Conservation (phyloP, 2,797 vertebrate species). For the Rhinogobio ventralis region DNA sequence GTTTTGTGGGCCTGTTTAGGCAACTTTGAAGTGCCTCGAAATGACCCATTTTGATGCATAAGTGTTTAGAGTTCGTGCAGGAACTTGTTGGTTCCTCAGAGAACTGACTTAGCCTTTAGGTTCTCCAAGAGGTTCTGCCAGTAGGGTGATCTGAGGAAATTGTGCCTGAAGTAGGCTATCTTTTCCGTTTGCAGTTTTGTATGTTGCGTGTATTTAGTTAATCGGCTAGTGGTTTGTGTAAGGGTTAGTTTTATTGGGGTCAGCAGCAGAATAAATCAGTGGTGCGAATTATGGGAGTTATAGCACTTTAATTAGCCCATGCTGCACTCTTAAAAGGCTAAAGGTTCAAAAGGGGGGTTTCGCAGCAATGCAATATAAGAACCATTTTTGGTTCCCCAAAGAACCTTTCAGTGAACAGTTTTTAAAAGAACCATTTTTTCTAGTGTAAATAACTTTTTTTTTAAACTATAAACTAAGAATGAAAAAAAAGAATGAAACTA, state of each 20-base stretch:
- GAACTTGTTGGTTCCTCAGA: neutral
- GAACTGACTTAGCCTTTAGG: too few species aligned
- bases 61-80: neutral
- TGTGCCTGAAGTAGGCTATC: neutral
- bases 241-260: conserved; percentile 22
- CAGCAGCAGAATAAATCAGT: conserved; percentile 70
- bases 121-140: neutral
- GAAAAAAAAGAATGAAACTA: too few species aligned
- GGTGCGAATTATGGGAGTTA: neutral
- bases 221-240: neutral
- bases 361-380: too few species aligned
- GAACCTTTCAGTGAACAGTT: too few species aligned
- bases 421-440: too few species aligned
- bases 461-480: neutral
- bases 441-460: neutral
- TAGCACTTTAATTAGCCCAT: neutral
- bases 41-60: neutral
- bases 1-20: neutral
- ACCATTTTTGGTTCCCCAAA: too few species aligned
- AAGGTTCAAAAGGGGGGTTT: too few species aligned
- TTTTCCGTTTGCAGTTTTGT: too few species aligned
- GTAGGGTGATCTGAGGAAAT: neutral
- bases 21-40: neutral
- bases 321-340: neutral
- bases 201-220: neutral